A percentile compares a stretch with the other conserved stretches of the same genome.
Evolutionary conservation across 2,888 invertebrate species (phyloP).

Genomic region (Erebia palarica): DNA sequence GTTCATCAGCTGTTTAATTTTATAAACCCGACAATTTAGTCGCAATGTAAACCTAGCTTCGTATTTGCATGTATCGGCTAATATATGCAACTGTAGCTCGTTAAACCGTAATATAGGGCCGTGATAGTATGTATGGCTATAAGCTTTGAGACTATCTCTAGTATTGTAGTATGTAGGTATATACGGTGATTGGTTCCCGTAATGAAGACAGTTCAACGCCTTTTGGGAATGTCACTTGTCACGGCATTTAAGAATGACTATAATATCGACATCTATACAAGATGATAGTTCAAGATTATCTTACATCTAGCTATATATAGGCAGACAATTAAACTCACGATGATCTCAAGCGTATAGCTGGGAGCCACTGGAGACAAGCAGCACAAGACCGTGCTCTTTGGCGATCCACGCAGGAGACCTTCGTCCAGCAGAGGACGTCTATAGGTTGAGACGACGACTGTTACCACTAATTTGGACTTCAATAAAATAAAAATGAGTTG

Average conservation of each 20-base stretch:
- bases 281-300: too few species aligned
- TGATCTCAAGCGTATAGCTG: too few species aligned
- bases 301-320: too few species aligned
- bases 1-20: neutral
- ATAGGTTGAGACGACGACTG: too few species aligned
- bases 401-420: too few species aligned
- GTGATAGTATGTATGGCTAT: conserved; percentile 20
- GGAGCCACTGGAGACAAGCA: too few species aligned
- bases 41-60: conserved; percentile 16
- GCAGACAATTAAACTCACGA: too few species aligned
- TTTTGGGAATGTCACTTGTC: conserved; percentile 20
- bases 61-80: conserved; percentile 3
- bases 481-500: too few species aligned
- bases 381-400: too few species aligned
- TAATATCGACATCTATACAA: conserved; percentile 8
- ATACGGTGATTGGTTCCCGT: conserved; percentile 32
- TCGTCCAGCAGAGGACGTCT: too few species aligned
- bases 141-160: conserved; percentile 20
- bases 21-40: neutral
- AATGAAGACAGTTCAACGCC: conserved; percentile 28
- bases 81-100: conserved; percentile 24
- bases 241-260: neutral
- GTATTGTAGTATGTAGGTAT: conserved; percentile 24
- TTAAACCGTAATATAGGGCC: conserved; percentile 28
- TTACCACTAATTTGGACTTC: neutral